Percentiles rank a stretch among this genome's conserved stretches.
These are phyloP conservation scores for Embidobia sp. DNA, from an alignment of 2,888 invertebrate species.

Conservation along the genomic window DNA sequence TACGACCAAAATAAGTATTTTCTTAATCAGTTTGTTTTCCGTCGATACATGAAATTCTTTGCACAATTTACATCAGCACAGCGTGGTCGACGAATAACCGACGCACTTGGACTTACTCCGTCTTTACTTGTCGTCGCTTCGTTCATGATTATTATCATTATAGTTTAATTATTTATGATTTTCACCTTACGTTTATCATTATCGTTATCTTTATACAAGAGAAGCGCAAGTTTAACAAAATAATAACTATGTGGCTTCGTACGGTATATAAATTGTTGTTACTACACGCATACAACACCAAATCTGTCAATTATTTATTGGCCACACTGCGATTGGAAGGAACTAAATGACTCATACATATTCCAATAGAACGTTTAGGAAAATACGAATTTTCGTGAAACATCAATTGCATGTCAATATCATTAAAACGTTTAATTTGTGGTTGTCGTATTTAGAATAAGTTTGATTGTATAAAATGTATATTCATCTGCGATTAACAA, in stretches of 20 bases:
- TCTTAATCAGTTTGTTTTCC: slow-evolving; percentile 40
- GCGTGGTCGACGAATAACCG: slow-evolving; percentile 63
- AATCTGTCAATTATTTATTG: slow-evolving; percentile 65
- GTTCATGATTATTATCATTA: slow-evolving; percentile 7
- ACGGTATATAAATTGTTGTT: slow-evolving; percentile 51
- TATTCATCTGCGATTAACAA: slow-evolving; percentile 40
- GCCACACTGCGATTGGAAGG: slow-evolving; percentile 63
- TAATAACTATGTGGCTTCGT: slow-evolving; percentile 64
- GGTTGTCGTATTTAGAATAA: slow-evolving; percentile 53
- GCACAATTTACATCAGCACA: slow-evolving; percentile 61
- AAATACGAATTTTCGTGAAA: slow-evolving; percentile 66
- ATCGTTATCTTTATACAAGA: slow-evolving; percentile 63
- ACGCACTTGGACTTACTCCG: slow-evolving; percentile 58
- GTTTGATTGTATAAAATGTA: slow-evolving; percentile 57
- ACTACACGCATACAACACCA: slow-evolving; percentile 54
- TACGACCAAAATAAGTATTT: slow-evolving; percentile 64
- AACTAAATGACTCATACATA: slow-evolving; percentile 58
- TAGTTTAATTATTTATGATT: slow-evolving; percentile 16
- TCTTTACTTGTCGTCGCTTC: slow-evolving; percentile 8
- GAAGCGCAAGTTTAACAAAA: slow-evolving; percentile 63
- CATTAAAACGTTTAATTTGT: slow-evolving; percentile 52
- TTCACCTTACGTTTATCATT: slow-evolving; percentile 30
- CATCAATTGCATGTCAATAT: slow-evolving; percentile 70
- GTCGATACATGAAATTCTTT: slow-evolving; percentile 60
- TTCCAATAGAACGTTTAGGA: slow-evolving; percentile 60